Evolutionary conservation across 2,797 vertebrate genomes (phyloP), one percentile per base, ranked within the genome.

Genomic region (Pipistrellus nathusii): DNA sequence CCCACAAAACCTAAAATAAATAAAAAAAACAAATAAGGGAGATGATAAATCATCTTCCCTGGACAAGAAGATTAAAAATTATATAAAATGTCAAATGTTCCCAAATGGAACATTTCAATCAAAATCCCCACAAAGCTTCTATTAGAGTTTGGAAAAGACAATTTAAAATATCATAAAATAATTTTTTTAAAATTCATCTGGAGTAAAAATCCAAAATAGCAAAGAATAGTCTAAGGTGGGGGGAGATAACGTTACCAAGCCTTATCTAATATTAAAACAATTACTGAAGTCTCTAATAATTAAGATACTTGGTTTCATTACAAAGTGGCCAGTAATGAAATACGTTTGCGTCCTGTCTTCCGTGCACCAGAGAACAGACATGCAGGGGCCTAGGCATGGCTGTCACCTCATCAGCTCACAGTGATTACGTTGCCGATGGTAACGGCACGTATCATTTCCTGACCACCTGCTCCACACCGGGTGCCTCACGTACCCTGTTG

Each of bases 21-120:
- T 12, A 82, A 84, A 80, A 84, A 80, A 86, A 62, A 46, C 3
- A 13, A 73, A 1, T 4, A 13, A 73, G 1, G 20, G 4, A 68
- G 73, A 76, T 0, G 53, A 76, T 2, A 89, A 87, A 21, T 35
- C n/a, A 57, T 18, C 69, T 90, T 78, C 17, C 30, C 23, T 78
- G 32, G 12, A 25, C 69, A 53, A 38, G 51, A 81, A 94, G 44
- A 86, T 81, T 64, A 48, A 94, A 44, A 72, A 78, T 21, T 27
- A 88, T 73, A 83, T 87, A 81, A 83, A 93, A 72, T 92, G 32
- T 64, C 62, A 84, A 3, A 41, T 87, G 76, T 92, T 94, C 17
- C 57, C 71, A 76, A 59, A 44, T 25, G 62, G 35, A 86, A 82
- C 48, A 87, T 77, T 89, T 76, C 71, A 55, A 35, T 88, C 59